phyloP scores from a whole-genome alignment of 1,140 invertebrate genomes.

The Pachyrhynchus sulphureomaculatus region DNA sequence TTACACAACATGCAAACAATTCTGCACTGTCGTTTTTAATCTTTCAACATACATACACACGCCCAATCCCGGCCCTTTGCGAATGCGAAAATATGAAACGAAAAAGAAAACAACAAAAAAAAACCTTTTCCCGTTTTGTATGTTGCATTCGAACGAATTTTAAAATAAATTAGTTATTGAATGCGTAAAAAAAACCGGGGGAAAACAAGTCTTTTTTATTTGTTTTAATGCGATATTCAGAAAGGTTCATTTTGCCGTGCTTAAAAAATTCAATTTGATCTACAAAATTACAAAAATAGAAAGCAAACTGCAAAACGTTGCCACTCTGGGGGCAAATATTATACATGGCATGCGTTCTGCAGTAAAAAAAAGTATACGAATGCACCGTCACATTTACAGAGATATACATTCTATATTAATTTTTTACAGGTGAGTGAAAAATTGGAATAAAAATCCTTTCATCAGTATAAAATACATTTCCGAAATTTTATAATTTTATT shows the following conservation, averaged over 20 bases:
- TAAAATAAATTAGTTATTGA: slow-evolving; percentile 22
- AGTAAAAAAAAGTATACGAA: too few relatives aligned
- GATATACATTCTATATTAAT: slow-evolving; percentile 5
- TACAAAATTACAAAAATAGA: slow-evolving; percentile 16
- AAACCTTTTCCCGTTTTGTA: slow-evolving; percentile 1
- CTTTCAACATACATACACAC: not conserved
- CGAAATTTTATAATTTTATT: too few relatives aligned
- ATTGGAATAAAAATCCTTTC: too few relatives aligned
- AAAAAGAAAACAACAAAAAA: not conserved
- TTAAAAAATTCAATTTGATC: slow-evolving; percentile 18
- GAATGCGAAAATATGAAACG: not conserved
- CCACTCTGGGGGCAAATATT: not conserved
- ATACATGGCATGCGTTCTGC: too few relatives aligned
- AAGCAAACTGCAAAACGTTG: slow-evolving; percentile 9
- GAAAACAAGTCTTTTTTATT: not conserved
- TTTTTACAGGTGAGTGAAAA: too few relatives aligned
- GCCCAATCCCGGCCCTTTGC: not conserved
- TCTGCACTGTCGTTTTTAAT: not conserved
- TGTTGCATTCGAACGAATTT: slow-evolving; percentile 25
- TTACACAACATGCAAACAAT: too few relatives aligned
- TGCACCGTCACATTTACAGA: too few relatives aligned
- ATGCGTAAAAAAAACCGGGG: slow-evolving; percentile 13
- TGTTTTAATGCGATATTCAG: slow-evolving; percentile 16
- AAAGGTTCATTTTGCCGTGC: slow-evolving; percentile 10
- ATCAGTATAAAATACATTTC: too few relatives aligned